Evolutionary conservation across 2,888 invertebrate species (phyloP), one percentile per base, ranked within the genome.

Genomic region (Noctuana brunneofusca): DNA sequence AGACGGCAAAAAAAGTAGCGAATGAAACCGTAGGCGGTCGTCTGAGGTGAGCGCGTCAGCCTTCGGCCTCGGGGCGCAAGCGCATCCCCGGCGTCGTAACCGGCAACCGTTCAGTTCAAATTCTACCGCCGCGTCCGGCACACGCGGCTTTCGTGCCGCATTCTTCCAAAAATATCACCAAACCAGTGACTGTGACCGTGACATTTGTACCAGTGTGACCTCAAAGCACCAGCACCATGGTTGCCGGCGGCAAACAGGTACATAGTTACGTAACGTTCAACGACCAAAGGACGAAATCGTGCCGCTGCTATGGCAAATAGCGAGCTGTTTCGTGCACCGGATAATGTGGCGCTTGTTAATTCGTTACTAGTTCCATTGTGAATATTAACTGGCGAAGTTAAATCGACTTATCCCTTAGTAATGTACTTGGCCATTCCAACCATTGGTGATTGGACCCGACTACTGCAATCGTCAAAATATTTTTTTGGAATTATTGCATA

Each of bases 221-320:
- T 69, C 65, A 32, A 35, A 73, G 78, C 78, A 69, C 70, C 68
- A 71, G 62, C 86, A 90, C 75, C 74, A 92, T 92, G 92, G 92
- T 92, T 68, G 92, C 92, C 76, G 92, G 92, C 79, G 92, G 92
- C 71, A 92, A 92, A 83, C 92, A 92, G 92, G 92, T 92, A 83
- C 73, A 58, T 59, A 55, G 64, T 74, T 75, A 73, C 65, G 65
- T 73, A 73, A 76, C 63, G 68, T 70, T 68, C 69, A 73, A 76
- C 62, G 68, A 70, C 68, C 70, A 70, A 72, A 73, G 72, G 72
- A 74, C 73, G 65, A 72, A 68, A 65, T 66, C 38, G 48, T 35
- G 48, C 38, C 35, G 48, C n/a, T 24, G 22, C 49, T 22, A 57
- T 63, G 35, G 46, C 57, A 30, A 49, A n/a, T 53, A 24, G 24